Percentiles rank a stretch among this genome's conserved stretches.
phyloP scores from a whole-genome alignment of 2,797 vertebrate species.

The Aselliscus stoliczkanus region DNA sequence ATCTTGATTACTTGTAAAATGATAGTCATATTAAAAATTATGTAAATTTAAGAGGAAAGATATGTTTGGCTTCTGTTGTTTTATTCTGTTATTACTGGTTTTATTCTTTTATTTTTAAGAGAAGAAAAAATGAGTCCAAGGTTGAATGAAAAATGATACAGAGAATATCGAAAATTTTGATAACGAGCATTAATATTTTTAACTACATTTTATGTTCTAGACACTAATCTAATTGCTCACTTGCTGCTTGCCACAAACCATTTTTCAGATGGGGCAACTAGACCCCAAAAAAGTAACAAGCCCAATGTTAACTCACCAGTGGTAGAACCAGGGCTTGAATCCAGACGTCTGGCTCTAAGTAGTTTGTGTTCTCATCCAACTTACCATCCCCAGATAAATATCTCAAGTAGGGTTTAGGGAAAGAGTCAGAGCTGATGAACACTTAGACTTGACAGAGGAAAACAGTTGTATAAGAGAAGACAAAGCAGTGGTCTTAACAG shows the following conservation, averaged over 20 bases:
- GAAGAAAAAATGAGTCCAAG: neutral
- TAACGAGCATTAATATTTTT: neutral
- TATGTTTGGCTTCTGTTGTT: neutral
- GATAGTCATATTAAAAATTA: neutral
- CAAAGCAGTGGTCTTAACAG: accelerated
- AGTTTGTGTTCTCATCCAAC: neutral
- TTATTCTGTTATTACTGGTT: no score
- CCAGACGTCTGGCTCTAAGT: neutral
- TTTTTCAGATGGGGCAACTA: neutral
- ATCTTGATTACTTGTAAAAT: neutral
- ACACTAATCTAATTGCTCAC: neutral
- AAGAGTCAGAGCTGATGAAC: neutral
- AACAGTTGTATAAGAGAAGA: neutral
- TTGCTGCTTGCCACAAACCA: neutral
- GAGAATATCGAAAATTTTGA: neutral
- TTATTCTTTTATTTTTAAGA: neutral
- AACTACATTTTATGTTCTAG: neutral
- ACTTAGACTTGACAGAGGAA: neutral
- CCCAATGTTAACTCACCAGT: neutral
- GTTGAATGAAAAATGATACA: neutral
- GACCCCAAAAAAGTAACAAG: neutral
- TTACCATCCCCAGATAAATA: neutral
- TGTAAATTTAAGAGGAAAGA: neutral
- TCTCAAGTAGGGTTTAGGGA: neutral
- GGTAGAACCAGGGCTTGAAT: neutral